These are phyloP conservation scores for Aleiodes alternator DNA, from an alignment of 2,888 invertebrate genomes.

Conservation along the genomic window DNA sequence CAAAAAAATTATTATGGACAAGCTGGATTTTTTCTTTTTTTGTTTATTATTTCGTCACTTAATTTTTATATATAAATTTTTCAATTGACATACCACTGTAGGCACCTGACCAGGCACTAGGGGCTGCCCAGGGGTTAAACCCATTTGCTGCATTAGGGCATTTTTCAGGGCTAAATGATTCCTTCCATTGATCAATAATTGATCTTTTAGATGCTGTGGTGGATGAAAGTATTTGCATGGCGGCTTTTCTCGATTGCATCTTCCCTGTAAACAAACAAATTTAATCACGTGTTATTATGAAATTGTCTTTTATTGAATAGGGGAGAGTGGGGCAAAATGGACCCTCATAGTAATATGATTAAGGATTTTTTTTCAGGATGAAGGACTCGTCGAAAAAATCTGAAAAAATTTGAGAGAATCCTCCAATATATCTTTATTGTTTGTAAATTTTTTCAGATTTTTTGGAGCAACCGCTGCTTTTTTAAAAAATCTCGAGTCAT, in stretches of 20 bases:
- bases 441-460: too few species aligned
- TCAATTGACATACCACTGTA: slow-evolving; percentile 86
- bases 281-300: background rate
- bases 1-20: too few species aligned
- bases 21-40: background rate
- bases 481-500: too few species aligned
- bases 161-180: slow-evolving; percentile 99
- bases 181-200: slow-evolving; percentile 99
- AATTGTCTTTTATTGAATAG: background rate
- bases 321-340: too few species aligned
- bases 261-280: slow-evolving; percentile 84
- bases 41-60: slow-evolving; percentile 9
- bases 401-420: too few species aligned
- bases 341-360: too few species aligned
- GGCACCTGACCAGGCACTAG: slow-evolving; percentile 95
- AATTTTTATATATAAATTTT: background rate
- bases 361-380: too few species aligned
- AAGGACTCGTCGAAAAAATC: too few species aligned
- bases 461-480: too few species aligned
- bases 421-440: too few species aligned
- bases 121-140: slow-evolving; percentile 92
- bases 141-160: slow-evolving; percentile 98
- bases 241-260: slow-evolving; percentile 99
- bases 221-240: slow-evolving; percentile 99
- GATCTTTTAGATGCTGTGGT: slow-evolving; percentile 99